Evolutionary conservation across 2,888 invertebrate genomes (phyloP), one percentile per base, ranked within the genome.

Genomic region (Limnephilus auricula): DNA sequence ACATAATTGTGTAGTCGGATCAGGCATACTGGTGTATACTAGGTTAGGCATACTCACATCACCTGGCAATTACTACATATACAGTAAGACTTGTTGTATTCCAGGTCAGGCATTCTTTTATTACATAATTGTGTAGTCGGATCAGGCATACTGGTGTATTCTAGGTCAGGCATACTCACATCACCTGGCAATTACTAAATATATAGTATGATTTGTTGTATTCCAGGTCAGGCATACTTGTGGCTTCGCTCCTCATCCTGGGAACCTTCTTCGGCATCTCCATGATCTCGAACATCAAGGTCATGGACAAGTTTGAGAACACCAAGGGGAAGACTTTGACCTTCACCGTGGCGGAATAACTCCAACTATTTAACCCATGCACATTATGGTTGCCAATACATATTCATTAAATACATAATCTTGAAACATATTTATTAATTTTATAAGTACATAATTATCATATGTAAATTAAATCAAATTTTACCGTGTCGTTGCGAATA

Each of bases 241-340:
- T 98, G 18, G 96, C 97, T 0, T 95, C 97, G 83, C 96, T 99
- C 93, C 96, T 99, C 94, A 95, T 97, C 83, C 94, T 97, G 79
- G 98, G 98, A 88, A 96, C 99, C 93, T 96, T 97, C 31, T 96
- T 98, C 94, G 99, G 98, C 10, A 96, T 99, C 90, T 95, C 96
- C 30, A 98, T 99, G 97, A 97, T 99, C 93, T 96, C 98, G 96
- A 98, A 98, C 94, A 99, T 99, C 94, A 98, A 98, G 94, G 98
- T 99, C 45, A 99, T 99, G 97, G 99, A 99, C 95, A 97, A 98
- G 94, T 99, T 99, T 95, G 99, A 99, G 95, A 99, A 98, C 95
- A 98, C 98, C 91, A 98, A 99, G 94, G 98, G 98, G 94, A 99
- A 99, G 95, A 98, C 98, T 93, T 97, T 99, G 89, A 97, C 98